Evolutionary conservation across 2,888 invertebrate species (phyloP), one percentile per base, ranked within the genome.

Genomic region (Drosophila sordidula): DNA sequence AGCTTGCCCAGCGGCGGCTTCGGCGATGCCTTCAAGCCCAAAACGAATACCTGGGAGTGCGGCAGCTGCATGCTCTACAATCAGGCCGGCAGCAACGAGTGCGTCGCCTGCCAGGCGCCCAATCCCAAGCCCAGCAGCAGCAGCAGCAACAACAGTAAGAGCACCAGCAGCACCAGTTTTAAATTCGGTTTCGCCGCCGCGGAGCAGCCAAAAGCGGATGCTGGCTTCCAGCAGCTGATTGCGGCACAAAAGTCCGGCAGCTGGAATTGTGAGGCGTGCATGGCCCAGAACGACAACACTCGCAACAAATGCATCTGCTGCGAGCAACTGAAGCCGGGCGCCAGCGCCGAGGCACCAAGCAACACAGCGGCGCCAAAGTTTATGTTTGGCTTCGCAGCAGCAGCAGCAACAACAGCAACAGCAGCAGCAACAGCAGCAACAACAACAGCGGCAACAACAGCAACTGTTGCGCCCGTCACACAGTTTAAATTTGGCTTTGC

Each of bases 181-280:
- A 81, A 72, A 45, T 83, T 83, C 68, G 89, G 90, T 1, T 78
- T 78, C 6, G 22, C 29, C 3, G 34, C 32, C 5, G 36, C 45
- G 12, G 22, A 51, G 8, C 50, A 46, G 6, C 51, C 67, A 1
- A 62, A 80, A 39, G 41, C 77, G 4, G 90, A 92, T 54, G 83
- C 89, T 26, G 92, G 92, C 26, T 93, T 93, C 38, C 88, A 92
- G 75, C 75, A 87, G 3, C 59, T 92, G 49, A 90, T 89, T 29
- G 90, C 87, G 3, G 78, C 89, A 25, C 92, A 93, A 62, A 90
- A 89, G 59, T 68, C 78, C 0, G 76, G 79, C n/a, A 92, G 93
- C 58, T 95, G 95, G 95, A 94, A 94, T 66, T 95, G 95, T 87
- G 90, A 91, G 12, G 93, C 93, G 16, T 95, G 95, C 87, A 93